Base-by-base conservation (phyloP, 2,113 vertebrate species). In the Panurus biarmicus region DNA sequence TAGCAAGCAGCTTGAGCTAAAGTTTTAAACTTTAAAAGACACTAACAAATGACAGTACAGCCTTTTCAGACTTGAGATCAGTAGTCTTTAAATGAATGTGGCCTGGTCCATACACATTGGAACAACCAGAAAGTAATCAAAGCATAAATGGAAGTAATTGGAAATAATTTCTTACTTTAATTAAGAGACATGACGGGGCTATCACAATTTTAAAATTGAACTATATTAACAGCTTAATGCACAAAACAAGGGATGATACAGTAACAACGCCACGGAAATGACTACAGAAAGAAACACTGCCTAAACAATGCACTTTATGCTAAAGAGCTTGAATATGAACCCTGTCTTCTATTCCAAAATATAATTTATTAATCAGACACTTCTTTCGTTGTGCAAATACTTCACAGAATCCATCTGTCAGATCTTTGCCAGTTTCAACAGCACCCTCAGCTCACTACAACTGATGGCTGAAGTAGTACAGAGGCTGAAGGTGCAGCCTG, bases 381-480 rank as follows among this genome's bases (percentile, higher is more conserved):
- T 21, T 84, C 42, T 17, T 62, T 38, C 26, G 18, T 50, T 58
- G 33, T 4, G 0, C 9, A 85, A 66, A 20, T 29, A 45, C 18
- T 42, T 78, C 11, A 16, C 6, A 67, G 70, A 94, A 78, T 16
- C 24, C 61, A 60, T 11, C n/a, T 24, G 7, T 66, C 35, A 70
- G 0, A 1, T 18, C 58, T 82, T 42, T 47, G 18, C 7, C 44
- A 62, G 10, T 47, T 91, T 28, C 1, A 6, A 24, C 18, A 74
- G 21, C 33, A 71, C 6, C 6, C 45, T 80, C 76, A 44, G n/a
- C 33, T 93, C 42, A 19, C 51, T 33, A 26, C 10, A 85, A 28
- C 0, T 3, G 11, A 65, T 10, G 3, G 31, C 20, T 60, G 18
- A 83, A 85, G n/a, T 4, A 3, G 3, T 1, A 2, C 5, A 45